These are phyloP conservation scores for Archips xylosteana DNA, from an alignment of 2,888 invertebrate species.

Conservation along the genomic window DNA sequence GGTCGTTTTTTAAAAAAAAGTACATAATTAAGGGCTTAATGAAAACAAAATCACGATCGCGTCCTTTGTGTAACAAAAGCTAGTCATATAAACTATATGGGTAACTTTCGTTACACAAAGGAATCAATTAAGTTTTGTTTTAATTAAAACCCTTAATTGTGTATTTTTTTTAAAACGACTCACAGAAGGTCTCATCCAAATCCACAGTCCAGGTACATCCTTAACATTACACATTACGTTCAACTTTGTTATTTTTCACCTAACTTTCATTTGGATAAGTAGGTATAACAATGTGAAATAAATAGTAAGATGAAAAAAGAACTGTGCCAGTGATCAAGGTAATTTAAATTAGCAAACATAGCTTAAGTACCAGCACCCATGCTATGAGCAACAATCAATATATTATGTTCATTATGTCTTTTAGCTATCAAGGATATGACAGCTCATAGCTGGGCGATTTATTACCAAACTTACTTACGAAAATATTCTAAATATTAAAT, in stretches of 20 bases:
- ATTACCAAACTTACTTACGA: conserved; percentile 64
- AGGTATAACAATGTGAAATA: conserved; percentile 40
- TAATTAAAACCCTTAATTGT: too few species aligned
- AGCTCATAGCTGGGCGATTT: conserved; percentile 50
- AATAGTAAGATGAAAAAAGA: conserved; percentile 46
- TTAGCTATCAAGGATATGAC: conserved; percentile 45
- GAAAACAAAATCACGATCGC: too few species aligned
- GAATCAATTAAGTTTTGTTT: too few species aligned
- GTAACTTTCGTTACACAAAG: too few species aligned
- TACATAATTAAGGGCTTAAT: too few species aligned
- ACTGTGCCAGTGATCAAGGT: conserved; percentile 62
- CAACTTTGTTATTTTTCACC: neutral
- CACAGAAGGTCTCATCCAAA: neutral
- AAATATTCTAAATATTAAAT: conserved; percentile 72
- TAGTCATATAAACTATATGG: too few species aligned
- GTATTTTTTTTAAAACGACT: too few species aligned
- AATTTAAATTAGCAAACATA: conserved; percentile 40
- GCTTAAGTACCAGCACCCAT: conserved; percentile 43
- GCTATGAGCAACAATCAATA: conserved; percentile 43
- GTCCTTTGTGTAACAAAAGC: too few species aligned
- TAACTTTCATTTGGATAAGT: neutral
- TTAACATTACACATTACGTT: conserved; percentile 31
- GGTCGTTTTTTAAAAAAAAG: too few species aligned
- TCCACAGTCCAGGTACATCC: neutral
- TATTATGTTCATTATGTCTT: conserved; percentile 45